Base-by-base conservation (phyloP, 1,140 invertebrate species). In the Nilaparvata lugens region DNA sequence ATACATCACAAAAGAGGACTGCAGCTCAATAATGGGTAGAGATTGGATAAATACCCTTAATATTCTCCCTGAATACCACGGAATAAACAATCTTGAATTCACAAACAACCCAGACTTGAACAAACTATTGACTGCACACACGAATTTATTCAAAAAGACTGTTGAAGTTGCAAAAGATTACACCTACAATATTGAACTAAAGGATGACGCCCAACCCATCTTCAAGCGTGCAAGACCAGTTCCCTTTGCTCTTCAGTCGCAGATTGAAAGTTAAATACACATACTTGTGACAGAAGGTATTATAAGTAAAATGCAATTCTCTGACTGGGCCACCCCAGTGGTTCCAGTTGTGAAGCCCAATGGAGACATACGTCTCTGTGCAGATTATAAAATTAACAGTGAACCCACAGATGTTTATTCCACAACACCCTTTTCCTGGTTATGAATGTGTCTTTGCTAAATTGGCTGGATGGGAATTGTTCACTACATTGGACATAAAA, bases 321-420 rank as follows among this genome's bases (percentile, higher is more conserved):
- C 70, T n/a, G 70, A 76, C 42, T 81, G 77, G 78, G 76, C 73
- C 5, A 73, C 77, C 4, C 77, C 76, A 0, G 65, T 81, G 6
- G 78, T 81, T 0, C 66, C 73, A 2, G 73, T 79, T 0, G 31
- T 68, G 18, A 81, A 81, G 61, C 52, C 68, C 0, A 68, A 80
- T 64, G 74, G 73, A 9, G 63, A 66, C 16, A 63, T 75, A 31
- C 61, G 78, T 18, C 69, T 81, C 28, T 78, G 76, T 65, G 72
- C 68, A 1, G 78, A 82, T 68, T 81, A 75, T 69, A 74, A 75
- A 59, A 64, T 69, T 2, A n/a, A 76, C 74, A 5, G 55, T 79
- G 4, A 79, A 78, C 64, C 66, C 62, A 45, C 54, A 64, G 25
- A 61, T 73, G n/a, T 13, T 64, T 38, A 53, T 64, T 24, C 63